These are phyloP conservation scores for Margaritifera margaritifera DNA, from an alignment of 2,888 invertebrate genomes.

Conservation along the genomic window DNA sequence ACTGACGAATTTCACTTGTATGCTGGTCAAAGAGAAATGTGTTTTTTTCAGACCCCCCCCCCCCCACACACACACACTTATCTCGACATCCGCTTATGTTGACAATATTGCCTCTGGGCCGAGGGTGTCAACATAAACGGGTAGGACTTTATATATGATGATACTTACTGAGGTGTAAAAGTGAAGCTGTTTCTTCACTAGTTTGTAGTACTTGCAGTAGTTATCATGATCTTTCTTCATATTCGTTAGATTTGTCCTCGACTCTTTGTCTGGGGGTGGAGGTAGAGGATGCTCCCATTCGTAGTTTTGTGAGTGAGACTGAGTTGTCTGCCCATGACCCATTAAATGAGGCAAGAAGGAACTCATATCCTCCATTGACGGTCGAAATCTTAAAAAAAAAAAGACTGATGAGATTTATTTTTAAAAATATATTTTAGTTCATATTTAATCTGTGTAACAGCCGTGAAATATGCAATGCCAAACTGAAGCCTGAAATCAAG, in stretches of 20 bases:
- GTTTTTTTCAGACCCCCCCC: too few species aligned
- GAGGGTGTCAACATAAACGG: too few species aligned
- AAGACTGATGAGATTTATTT: background rate
- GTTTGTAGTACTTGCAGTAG: constrained; percentile 54
- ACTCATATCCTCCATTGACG: background rate
- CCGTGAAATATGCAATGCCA: too few species aligned
- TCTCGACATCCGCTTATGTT: too few species aligned
- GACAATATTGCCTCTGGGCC: too few species aligned
- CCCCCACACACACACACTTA: too few species aligned
- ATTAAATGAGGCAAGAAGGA: constrained; percentile 5
- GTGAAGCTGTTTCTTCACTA: constrained; percentile 58
- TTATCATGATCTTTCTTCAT: constrained; percentile 42
- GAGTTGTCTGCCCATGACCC: background rate
- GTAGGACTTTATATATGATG: background rate
- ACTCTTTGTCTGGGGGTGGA: constrained; percentile 49
- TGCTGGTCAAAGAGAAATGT: too few species aligned
- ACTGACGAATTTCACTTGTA: too few species aligned
- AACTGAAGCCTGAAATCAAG: too few species aligned
- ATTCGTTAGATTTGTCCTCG: constrained; percentile 32
- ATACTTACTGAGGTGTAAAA: constrained; percentile 59
- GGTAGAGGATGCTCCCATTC: constrained; percentile 55
- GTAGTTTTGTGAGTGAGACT: constrained; percentile 26
- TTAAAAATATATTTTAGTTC: too few species aligned
- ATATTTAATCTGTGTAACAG: too few species aligned
- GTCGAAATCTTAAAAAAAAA: constrained; percentile 1